A percentile compares a stretch with the other conserved stretches of the same genome.
Conservation (phyloP, 2,113 vertebrate genomes). For the Tapirus terrestris region DNA sequence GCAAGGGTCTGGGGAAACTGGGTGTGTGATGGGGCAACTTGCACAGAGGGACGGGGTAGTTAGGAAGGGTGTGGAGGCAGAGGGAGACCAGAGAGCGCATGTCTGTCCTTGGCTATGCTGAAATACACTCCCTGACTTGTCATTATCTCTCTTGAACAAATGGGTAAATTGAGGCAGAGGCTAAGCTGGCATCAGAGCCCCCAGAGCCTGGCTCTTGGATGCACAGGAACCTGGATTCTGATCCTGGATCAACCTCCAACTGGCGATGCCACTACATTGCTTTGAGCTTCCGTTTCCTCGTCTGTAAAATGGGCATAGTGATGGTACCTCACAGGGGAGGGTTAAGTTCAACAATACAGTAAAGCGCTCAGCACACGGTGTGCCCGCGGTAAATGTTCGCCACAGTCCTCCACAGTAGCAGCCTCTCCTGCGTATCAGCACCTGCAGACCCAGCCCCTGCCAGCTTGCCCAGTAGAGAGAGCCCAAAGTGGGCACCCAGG, state of each 20-base stretch:
- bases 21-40: not conserved
- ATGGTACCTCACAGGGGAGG: rapidly evolving
- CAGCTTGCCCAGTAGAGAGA: no score
- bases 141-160: not conserved
- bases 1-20: not conserved
- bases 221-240: not conserved
- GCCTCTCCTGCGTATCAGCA: not conserved
- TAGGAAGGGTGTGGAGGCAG: not conserved
- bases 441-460: not conserved
- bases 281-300: not conserved
- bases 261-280: not conserved
- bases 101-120: not conserved
- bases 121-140: not conserved
- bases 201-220: not conserved
- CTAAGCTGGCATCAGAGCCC: not conserved
- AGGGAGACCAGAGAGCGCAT: not conserved
- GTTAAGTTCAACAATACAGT: not conserved
- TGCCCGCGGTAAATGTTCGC: rapidly evolving
- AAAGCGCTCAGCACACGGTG: rapidly evolving
- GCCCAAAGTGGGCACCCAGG: not conserved
- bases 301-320: not conserved
- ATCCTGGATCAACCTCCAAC: not conserved
- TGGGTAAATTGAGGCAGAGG: not conserved
- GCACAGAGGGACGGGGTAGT: not conserved
- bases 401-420: rapidly evolving